Evolutionary conservation across 2,888 invertebrate species (phyloP), one percentile per base, ranked within the genome.

Genomic region (Pegoplata infirma): DNA sequence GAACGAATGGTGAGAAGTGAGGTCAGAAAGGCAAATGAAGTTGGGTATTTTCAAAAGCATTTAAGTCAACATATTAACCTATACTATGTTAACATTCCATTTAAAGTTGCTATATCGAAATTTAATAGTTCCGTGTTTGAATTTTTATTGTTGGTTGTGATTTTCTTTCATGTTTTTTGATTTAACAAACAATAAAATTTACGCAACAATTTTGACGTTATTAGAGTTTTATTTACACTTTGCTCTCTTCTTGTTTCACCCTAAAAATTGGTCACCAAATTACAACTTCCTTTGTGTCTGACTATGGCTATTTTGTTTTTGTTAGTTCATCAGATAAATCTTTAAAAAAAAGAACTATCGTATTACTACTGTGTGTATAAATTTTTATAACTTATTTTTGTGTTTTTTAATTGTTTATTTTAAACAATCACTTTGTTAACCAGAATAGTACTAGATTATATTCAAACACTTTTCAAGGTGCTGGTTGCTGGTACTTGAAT

Each of bases 131-230:
- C 66, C 66, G 53, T 61, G 14, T 67, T 55, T 46, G 14, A n/a
- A n/a, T 46, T 66, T 53, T 32, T 19, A 28, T 64, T 73, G 23
- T 2, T 23, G 19, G n/a, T n/a, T n/a, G n/a, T n/a, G n/a, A n/a
- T 7, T 21, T 21, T 55, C 5, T 40, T 32, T 32, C 32, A 7
- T 32, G 5, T 23, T 23, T 6, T 23, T 32, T 10, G 32, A 32
- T 32, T 32, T 32, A 3, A n/a, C 10, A 40, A 12, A n/a, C 36
- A 40, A 4, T 8, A 53, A 23, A 12, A 28, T 75, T 63, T 75
- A 68, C 55, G 40, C 61, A 63, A 63, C 49, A 75, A 16, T 49
- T 68, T 49, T 68, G 55, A 61, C 40, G 53, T 75, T n/a, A 40
- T 40, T 40, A 12, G 3, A 8, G 32, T n/a, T 40, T n/a, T n/a